A percentile compares a stretch with the other conserved stretches of the same genome.
These are phyloP conservation scores for Terebella lapidaria DNA, from an alignment of 2,888 invertebrate species.

Conservation along the genomic window DNA sequence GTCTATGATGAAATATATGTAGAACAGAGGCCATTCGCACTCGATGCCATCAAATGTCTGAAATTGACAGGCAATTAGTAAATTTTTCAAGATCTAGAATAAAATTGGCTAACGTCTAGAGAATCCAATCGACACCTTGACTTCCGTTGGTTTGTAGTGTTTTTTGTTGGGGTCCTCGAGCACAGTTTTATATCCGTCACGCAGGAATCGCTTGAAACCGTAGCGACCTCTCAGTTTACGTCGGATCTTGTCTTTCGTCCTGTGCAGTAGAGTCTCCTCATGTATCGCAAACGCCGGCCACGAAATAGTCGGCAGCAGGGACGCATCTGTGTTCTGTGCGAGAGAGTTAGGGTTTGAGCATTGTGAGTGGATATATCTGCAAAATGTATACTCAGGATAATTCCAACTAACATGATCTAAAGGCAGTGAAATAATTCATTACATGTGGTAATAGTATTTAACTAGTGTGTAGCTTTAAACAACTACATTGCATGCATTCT, in stretches of 20 bases:
- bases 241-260: constrained; percentile 71
- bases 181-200: constrained; percentile 89
- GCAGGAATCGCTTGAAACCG: constrained; percentile 88
- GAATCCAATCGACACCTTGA: constrained; percentile 69
- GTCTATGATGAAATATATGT: constrained; percentile 91
- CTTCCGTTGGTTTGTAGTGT: constrained; percentile 84
- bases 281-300: constrained; percentile 99
- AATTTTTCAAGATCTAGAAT: neutral
- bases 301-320: constrained; percentile 85
- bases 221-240: constrained; percentile 53
- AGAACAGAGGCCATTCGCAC: constrained; percentile 97
- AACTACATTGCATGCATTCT: no score
- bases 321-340: constrained; percentile 73
- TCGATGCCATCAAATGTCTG: constrained; percentile 90
- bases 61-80: constrained; percentile 12
- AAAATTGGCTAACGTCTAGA: no score
- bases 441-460: no score
- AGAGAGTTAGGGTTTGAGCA: no score
- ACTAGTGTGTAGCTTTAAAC: no score
- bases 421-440: neutral
- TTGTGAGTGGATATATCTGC: neutral
- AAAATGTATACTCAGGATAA: no score
- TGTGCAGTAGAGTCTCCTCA: constrained; percentile 79
- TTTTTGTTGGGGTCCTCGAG: constrained; percentile 74
- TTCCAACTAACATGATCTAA: neutral